Conservation (phyloP, 1,140 invertebrate genomes). For the Argopecten irradians region DNA sequence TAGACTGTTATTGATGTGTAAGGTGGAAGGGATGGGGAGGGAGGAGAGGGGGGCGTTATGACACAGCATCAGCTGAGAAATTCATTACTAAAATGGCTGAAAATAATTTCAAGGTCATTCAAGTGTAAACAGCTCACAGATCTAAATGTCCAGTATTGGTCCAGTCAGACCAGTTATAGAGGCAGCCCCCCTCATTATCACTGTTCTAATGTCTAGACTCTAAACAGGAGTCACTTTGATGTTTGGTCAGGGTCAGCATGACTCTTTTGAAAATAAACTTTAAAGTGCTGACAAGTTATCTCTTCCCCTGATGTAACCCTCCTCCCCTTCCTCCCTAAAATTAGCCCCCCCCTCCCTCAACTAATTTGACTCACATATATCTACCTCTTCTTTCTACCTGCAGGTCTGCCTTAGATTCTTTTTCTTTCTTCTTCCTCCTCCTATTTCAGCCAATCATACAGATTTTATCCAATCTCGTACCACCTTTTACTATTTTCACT, state of each 20-base stretch:
- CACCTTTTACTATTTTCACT: no score
- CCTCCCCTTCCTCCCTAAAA: neutral
- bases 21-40: neutral
- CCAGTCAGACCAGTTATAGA: neutral
- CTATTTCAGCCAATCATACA: neutral
- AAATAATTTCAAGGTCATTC: neutral
- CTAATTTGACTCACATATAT: no score
- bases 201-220: neutral
- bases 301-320: neutral
- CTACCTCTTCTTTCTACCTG: neutral
- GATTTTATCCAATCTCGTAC: no score
- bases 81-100: conserved; percentile 10
- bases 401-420: neutral
- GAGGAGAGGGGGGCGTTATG: neutral
- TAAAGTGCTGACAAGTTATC: neutral
- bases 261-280: conserved; percentile 19
- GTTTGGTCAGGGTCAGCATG: neutral
- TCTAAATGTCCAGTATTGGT: neutral
- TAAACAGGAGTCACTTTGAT: neutral
- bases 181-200: neutral
- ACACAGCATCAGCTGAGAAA: neutral
- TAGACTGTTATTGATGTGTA: neutral
- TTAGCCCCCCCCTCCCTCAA: neutral
- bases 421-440: neutral
- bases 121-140: neutral